These are phyloP conservation scores for Brachionus paranguensis DNA, from an alignment of 1,140 invertebrate genomes.

Conservation along the genomic window DNA sequence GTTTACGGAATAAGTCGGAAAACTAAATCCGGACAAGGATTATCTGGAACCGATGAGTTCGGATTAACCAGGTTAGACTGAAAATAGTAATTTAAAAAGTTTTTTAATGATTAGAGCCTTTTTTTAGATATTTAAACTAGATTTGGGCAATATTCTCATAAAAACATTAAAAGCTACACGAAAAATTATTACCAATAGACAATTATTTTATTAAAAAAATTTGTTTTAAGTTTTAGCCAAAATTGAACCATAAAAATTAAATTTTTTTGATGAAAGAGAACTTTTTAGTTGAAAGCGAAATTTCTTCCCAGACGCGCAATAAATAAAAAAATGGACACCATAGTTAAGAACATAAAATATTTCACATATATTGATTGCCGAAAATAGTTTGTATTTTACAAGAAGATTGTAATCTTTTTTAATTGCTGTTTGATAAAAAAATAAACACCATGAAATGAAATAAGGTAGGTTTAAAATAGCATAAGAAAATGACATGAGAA, in stretches of 20 bases:
- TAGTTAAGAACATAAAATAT: constrained; percentile 38
- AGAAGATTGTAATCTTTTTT: neutral
- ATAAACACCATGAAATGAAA: constrained; percentile 34
- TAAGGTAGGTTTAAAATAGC: constrained; percentile 15
- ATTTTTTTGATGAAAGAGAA: neutral
- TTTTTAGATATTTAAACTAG: too few species aligned
- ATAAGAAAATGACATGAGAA: constrained; percentile 28
- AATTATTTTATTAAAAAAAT: too few species aligned
- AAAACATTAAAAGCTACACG: too few species aligned
- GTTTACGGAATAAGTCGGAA: too few species aligned
- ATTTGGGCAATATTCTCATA: too few species aligned
- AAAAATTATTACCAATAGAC: too few species aligned
- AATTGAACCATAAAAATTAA: neutral
- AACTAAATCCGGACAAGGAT: too few species aligned
- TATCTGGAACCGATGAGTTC: too few species aligned
- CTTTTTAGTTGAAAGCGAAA: constrained; percentile 2
- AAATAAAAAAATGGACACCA: constrained; percentile 34
- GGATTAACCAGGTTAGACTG: too few species aligned
- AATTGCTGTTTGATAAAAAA: constrained; percentile 28
- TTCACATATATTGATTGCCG: constrained; percentile 25
- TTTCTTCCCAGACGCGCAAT: constrained; percentile 35
- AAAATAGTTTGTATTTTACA: neutral
- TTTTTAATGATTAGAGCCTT: too few species aligned
- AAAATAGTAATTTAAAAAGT: too few species aligned
- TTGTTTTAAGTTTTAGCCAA: too few species aligned